A percentile compares a stretch with the other conserved stretches of the same genome.
Evolutionary conservation across 2,888 invertebrate genomes (phyloP).

Genomic region (Chrysomela aeneicollis): DNA sequence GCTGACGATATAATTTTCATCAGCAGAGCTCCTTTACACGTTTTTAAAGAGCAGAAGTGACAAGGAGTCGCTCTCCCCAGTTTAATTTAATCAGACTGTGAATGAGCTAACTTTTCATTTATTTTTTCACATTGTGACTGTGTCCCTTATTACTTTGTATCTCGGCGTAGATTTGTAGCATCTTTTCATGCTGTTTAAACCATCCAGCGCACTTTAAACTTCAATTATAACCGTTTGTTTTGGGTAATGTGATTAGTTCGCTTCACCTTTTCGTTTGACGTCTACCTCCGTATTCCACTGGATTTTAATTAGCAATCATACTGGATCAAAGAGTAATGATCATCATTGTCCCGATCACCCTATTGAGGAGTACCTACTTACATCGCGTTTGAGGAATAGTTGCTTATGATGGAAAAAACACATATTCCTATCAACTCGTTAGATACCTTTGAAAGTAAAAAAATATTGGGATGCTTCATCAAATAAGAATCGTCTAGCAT

Average conservation of each 20-base stretch:
- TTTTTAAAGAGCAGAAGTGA: slow-evolving; percentile 50
- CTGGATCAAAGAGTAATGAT: slow-evolving; percentile 17
- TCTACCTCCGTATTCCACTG: slow-evolving; percentile 4
- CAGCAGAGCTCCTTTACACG: slow-evolving; percentile 44
- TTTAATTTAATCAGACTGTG: slow-evolving; percentile 56
- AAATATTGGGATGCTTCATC: too few species aligned
- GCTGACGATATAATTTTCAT: slow-evolving; percentile 48
- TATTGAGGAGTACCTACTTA: too few species aligned
- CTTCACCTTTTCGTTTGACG: slow-evolving; percentile 30
- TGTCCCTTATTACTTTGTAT: slow-evolving; percentile 48
- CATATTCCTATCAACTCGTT: too few species aligned
- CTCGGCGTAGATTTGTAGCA: slow-evolving; percentile 45
- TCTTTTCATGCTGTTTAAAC: slow-evolving; percentile 48
- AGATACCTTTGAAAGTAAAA: too few species aligned
- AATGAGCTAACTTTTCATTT: slow-evolving; percentile 57
- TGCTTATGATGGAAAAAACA: background rate
- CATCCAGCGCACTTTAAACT: slow-evolving; percentile 45
- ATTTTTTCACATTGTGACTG: slow-evolving; percentile 55
- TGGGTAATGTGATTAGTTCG: slow-evolving; percentile 45
- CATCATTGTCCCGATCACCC: background rate
- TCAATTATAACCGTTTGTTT: slow-evolving; percentile 48
- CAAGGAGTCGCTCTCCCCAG: slow-evolving; percentile 49
- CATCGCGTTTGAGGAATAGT: background rate
- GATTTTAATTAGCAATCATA: slow-evolving; percentile 4
- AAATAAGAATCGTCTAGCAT: too few species aligned